Evolutionary conservation across 2,113 vertebrate species (phyloP).

Genomic region (Mesocricetus auratus): DNA sequence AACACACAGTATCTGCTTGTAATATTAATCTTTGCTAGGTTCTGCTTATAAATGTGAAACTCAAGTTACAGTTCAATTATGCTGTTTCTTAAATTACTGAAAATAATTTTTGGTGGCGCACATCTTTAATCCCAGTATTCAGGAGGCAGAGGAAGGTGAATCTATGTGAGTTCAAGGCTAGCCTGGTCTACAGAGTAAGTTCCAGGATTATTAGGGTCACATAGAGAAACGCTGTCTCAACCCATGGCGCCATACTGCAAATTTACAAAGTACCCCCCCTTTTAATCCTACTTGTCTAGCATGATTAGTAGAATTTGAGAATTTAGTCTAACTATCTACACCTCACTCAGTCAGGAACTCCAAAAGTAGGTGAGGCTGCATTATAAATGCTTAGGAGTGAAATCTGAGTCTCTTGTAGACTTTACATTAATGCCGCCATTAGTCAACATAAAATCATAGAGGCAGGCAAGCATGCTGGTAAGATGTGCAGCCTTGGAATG

Average conservation of each 20-base stretch:
- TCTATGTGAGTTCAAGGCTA: background rate
- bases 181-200: background rate
- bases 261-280: no score
- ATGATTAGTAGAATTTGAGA: slow-evolving; percentile 41
- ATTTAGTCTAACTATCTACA: slow-evolving; percentile 30
- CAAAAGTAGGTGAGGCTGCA: background rate
- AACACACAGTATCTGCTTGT: background rate
- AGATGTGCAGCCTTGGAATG: slow-evolving; percentile 8
- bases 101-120: slow-evolving; percentile 16
- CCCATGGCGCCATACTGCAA: background rate
- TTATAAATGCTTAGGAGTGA: slow-evolving; percentile 36
- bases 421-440: background rate
- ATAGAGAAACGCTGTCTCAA: background rate
- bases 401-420: background rate
- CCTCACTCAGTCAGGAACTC: slow-evolving; percentile 31
- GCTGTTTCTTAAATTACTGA: slow-evolving; percentile 10
- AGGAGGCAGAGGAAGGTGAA: background rate
- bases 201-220: background rate
- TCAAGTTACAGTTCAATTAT: slow-evolving; percentile 49
- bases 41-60: slow-evolving; percentile 53
- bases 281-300: slow-evolving; percentile 37
- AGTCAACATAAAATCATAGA: slow-evolving; percentile 14
- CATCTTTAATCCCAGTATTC: background rate
- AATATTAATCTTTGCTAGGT: background rate
- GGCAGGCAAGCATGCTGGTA: background rate